Evolutionary conservation across 2,113 vertebrate genomes (phyloP), one percentile per base, ranked within the genome.

Genomic region (Serilophus lunatus): DNA sequence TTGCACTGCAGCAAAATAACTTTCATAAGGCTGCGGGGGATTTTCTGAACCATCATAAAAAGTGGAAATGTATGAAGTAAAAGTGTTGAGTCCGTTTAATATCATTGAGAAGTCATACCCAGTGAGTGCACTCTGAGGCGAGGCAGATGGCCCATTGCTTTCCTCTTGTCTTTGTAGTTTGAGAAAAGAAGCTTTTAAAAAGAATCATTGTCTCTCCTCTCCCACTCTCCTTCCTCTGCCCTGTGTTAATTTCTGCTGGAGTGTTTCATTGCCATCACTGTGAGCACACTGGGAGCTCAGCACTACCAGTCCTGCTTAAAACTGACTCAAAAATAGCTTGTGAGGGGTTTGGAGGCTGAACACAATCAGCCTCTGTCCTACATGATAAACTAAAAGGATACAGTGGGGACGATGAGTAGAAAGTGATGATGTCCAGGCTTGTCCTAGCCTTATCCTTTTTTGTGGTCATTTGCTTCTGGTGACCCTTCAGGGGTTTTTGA

Each of bases 21-120:
- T 97, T 95, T 56, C 59, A 22, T 60, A 71, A 96, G 78, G 70
- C 88, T 51, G 29, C 22, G 6, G 77, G 78, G 84, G 61, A 85
- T 96, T 97, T 97, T 97, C 94, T 89, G 93, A 96, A 92, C 79
- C 85, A 44, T 93, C 18, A 19, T 82, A 92, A 79, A 92, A 94
- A 90, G 85, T 86, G 85, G 82, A 96, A 97, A 95, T 86, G 33
- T 75, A 72, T 93, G 95, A 96, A 92, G 69, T 90, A 54, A 87
- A 93, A 77, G 38, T 47, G 64, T 12, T 47, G 5, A 23, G 18
- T 83, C 44, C 35, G 24, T 82, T 95, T 89, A 85, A 54, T 87
- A 49, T 57, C 38, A 45, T 54, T 86, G 76, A 86, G 86, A 89
- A 40, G 28, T n/a, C 42, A 40, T 9, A 68, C 31, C 31, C 64